phyloP scores from a whole-genome alignment of 1,140 invertebrate species.

The Elymnias hypermnestra region DNA sequence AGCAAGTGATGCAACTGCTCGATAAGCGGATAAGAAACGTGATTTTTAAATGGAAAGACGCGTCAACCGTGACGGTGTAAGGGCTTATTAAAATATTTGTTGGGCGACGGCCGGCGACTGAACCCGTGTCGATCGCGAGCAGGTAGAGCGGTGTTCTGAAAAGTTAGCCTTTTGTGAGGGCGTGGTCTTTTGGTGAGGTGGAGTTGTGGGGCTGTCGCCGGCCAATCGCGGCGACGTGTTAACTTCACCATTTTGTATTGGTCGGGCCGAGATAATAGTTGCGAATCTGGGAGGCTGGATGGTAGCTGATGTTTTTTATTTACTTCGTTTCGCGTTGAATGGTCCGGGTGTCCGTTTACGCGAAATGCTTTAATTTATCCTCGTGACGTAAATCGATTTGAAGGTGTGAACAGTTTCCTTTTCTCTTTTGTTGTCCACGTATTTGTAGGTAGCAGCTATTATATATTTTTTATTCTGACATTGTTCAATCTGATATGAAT shows the following conservation, averaged over 20 bases:
- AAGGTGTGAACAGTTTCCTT: slow-evolving; percentile 35
- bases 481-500: no score
- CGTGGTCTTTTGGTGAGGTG: slow-evolving; percentile 29
- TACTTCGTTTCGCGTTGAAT: slow-evolving; percentile 40
- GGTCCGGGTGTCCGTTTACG: slow-evolving; percentile 40
- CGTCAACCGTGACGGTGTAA: slow-evolving; percentile 26
- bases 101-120: slow-evolving; percentile 26
- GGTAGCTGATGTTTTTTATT: slow-evolving; percentile 47
- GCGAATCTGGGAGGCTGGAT: slow-evolving; percentile 70
- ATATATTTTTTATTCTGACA: no score
- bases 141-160: slow-evolving; percentile 37
- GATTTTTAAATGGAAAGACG: slow-evolving; percentile 40
- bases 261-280: slow-evolving; percentile 58
- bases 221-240: slow-evolving; percentile 37
- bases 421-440: slow-evolving; percentile 12
- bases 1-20: slow-evolving; percentile 21
- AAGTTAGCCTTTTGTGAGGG: slow-evolving; percentile 34
- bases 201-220: slow-evolving; percentile 20
- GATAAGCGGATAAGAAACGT: slow-evolving; percentile 46
- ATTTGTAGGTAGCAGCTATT: neutral
- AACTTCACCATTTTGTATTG: slow-evolving; percentile 50
- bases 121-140: slow-evolving; percentile 26
- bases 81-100: slow-evolving; percentile 22
- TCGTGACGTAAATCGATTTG: slow-evolving; percentile 59
- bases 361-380: slow-evolving; percentile 54